These are phyloP conservation scores for Acanthisitta chloris DNA, from an alignment of 2,113 vertebrate species.

Conservation along the genomic window DNA sequence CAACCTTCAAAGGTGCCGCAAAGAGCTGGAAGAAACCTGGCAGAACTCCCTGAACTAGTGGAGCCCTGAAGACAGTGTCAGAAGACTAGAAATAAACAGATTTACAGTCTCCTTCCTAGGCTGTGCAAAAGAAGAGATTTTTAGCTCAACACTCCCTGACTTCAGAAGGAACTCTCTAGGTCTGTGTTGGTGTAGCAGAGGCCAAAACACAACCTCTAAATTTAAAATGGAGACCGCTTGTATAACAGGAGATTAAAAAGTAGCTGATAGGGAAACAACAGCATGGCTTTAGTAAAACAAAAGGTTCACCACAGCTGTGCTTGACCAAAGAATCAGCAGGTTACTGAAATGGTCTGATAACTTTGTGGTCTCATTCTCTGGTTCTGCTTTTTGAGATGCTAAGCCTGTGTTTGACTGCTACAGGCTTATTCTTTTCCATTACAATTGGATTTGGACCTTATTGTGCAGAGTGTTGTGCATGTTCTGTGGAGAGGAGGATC, in stretches of 20 bases:
- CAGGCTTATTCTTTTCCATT: background rate
- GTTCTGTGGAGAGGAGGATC: background rate
- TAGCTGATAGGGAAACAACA: background rate
- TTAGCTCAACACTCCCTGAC: background rate
- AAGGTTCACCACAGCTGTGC: background rate
- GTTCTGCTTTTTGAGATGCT: background rate
- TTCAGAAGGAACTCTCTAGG: background rate
- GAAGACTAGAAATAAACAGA: background rate
- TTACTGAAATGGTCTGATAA: background rate
- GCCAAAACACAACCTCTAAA: background rate
- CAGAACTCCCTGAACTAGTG: slow-evolving; percentile 29
- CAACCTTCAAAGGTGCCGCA: background rate
- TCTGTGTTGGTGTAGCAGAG: background rate
- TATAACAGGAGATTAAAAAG: background rate
- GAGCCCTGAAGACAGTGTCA: background rate
- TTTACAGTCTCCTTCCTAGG: background rate
- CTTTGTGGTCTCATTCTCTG: background rate
- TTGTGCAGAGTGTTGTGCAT: background rate
- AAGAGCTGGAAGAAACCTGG: slow-evolving; percentile 6
- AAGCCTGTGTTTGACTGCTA: background rate
- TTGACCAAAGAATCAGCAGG: background rate
- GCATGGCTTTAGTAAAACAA: background rate
- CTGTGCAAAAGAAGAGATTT: background rate
- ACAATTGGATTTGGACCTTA: background rate
- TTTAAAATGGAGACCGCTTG: background rate